Percentiles rank a stretch among this genome's conserved stretches.
These are phyloP conservation scores for Blennius ocellaris DNA, from an alignment of 2,113 vertebrate genomes.

Conservation along the genomic window DNA sequence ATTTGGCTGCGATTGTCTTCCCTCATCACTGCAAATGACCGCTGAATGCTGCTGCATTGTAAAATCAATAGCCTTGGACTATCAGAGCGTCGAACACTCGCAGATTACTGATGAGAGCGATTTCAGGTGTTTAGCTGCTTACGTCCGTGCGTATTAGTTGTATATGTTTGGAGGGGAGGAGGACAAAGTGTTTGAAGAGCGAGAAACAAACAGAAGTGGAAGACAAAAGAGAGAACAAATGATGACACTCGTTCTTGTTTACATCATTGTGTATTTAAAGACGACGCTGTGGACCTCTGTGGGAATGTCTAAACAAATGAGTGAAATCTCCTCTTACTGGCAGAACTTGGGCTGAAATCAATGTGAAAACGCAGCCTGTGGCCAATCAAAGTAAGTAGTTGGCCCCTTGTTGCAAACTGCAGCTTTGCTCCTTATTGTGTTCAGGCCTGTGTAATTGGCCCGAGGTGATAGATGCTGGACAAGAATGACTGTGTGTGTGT, in stretches of 20 bases:
- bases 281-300: slow-evolving; percentile 15
- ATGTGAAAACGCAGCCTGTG: slow-evolving; percentile 50
- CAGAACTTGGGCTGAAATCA: slow-evolving; percentile 42
- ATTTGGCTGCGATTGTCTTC: slow-evolving; percentile 77
- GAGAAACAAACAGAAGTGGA: background rate
- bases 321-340: slow-evolving; percentile 38
- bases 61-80: slow-evolving; percentile 73
- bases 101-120: slow-evolving; percentile 70
- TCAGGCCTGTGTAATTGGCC: slow-evolving; percentile 63
- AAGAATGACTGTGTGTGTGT: slow-evolving; percentile 26
- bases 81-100: slow-evolving; percentile 48
- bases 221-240: slow-evolving; percentile 11
- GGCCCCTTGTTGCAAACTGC: slow-evolving; percentile 41
- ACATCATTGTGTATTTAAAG: slow-evolving; percentile 18
- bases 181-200: background rate
- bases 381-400: slow-evolving; percentile 69
- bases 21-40: slow-evolving; percentile 78
- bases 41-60: slow-evolving; percentile 61
- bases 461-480: slow-evolving; percentile 25
- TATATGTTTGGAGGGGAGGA: background rate
- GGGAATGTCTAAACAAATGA: slow-evolving; percentile 47
- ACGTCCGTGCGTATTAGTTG: slow-evolving; percentile 27
- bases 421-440: slow-evolving; percentile 64
- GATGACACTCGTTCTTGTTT: slow-evolving; percentile 14
- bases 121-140: slow-evolving; percentile 58